Evolutionary conservation across 2,797 vertebrate genomes (phyloP), one percentile per base, ranked within the genome.

Genomic region (Graptemys geographica): DNA sequence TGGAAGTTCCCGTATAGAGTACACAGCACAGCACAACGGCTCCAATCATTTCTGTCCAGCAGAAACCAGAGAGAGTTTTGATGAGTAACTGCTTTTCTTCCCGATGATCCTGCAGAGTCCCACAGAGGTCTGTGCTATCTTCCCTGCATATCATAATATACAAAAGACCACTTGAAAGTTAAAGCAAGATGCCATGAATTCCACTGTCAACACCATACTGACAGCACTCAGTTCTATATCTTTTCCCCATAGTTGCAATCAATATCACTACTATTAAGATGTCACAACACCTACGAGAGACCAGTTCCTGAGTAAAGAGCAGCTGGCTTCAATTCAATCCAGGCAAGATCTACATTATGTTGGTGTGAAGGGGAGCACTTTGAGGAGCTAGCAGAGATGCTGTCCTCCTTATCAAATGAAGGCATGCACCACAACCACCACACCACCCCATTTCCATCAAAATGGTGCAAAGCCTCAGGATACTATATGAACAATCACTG

Each of bases 11-110:
- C 15, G 3, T 62, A 62, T 31, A 62, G 31, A 31, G 31, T 33
- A 83, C 91, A 88, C 0, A 84, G 37, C 83, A 93, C 83, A 44
- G 44, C 88, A 92, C 94, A 94, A 91, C 1, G 19, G 19, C 4
- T 90, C 76, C 72, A 95, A 95, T 92, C 59, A 92, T 93, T 94
- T 81, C 56, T 33, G 86, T 93, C 90, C 91, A 96, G 72, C 19
- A 92, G 44, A 86, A 49, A 12, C 92, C 83, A 92, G 88, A 21
- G 88, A 21, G 88, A 8, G 8, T 78, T 31, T n/a, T n/a, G 52
- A 11, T 41, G 37, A 94, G 33, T 83, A 62, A 92, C 0, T 1
- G 37, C 21, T 94, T 91, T 80, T 33, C 74, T 89, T 89, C 69
- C 49, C 79, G 92, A 72, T 18, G 72, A 47, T 44, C 18, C 8